Base-by-base conservation (phyloP, 2,888 invertebrate species). In the Plusia festucae region DNA sequence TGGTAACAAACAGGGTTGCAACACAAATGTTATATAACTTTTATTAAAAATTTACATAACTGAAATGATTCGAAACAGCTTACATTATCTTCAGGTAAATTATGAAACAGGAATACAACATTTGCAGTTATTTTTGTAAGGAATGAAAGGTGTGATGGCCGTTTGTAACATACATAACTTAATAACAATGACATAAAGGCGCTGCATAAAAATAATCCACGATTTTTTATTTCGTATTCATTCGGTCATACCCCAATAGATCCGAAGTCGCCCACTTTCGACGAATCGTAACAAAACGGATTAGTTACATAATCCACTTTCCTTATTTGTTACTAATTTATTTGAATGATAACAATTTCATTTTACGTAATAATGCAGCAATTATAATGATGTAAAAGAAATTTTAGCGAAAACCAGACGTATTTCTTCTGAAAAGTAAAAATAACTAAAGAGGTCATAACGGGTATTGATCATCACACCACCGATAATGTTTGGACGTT, bases 261-360 rank as follows among this genome's bases (percentile, higher is more conserved):
- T 74, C 30, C 53, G 22, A 57, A 66, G n/a, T 67, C 44, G 30
- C 55, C 66, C 59, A 67, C 79, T 72, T 80, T 70, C 59, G 22
- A 63, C 54, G 22, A 62, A 55, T 63, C 60, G 66, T 70, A 70
- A 67, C 64, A 66, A 65, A 18, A 15, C 20, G 49, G 24, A 60
- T 60, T 51, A 15, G 32, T 70, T 73, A 69, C 53, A 52, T 63
- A 73, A 80, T 57, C 55, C 27, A 64, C 78, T 71, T 78, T 74
- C 74, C 57, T 71, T 69, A 64, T 53, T 64, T 60, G 53, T 53
- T 32, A 32, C 53, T 62, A 60, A 67, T 69, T 64, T 70, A 67
- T 78, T 66, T 34, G 46, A 51, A 68, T 66, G 61, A 34, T 66
- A 61, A 63, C 60, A 65, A 64, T 73, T 66, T 60, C 4, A 30